These are phyloP conservation scores for Sminthopsis crassicaudata DNA, from an alignment of 2,113 vertebrate species.

Conservation along the genomic window DNA sequence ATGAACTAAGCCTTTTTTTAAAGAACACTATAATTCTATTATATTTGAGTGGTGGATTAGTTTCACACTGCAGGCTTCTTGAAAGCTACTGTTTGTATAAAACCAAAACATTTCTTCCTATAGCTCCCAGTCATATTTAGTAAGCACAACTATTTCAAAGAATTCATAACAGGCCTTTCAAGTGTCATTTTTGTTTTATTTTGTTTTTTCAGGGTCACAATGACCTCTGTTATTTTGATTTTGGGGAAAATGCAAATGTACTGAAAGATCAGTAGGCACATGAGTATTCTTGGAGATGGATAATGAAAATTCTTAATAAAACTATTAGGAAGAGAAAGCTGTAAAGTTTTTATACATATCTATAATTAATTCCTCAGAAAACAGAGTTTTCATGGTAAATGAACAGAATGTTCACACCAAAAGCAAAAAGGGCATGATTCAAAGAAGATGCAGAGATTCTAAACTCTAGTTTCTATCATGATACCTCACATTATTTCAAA, in stretches of 20 bases:
- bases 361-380: background rate
- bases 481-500: background rate
- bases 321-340: background rate
- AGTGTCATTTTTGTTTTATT: background rate
- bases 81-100: conserved; percentile 70
- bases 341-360: background rate
- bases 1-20: conserved; percentile 37
- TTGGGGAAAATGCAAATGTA: conserved; percentile 24
- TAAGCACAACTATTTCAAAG: conserved; percentile 55
- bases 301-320: background rate
- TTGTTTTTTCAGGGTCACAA: conserved; percentile 62
- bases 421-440: background rate
- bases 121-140: conserved; percentile 21
- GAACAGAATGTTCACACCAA: background rate
- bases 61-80: conserved; percentile 57
- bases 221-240: conserved; percentile 28
- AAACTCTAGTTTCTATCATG: background rate
- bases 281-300: background rate
- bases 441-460: background rate
- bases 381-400: background rate
- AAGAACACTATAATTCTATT: conserved; percentile 48
- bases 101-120: conserved; percentile 49
- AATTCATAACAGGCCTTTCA: conserved; percentile 55
- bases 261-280: conserved; percentile 11
- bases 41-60: conserved; percentile 50